Conservation (phyloP, 2,113 vertebrate species). For the Alaudala cheleensis region DNA sequence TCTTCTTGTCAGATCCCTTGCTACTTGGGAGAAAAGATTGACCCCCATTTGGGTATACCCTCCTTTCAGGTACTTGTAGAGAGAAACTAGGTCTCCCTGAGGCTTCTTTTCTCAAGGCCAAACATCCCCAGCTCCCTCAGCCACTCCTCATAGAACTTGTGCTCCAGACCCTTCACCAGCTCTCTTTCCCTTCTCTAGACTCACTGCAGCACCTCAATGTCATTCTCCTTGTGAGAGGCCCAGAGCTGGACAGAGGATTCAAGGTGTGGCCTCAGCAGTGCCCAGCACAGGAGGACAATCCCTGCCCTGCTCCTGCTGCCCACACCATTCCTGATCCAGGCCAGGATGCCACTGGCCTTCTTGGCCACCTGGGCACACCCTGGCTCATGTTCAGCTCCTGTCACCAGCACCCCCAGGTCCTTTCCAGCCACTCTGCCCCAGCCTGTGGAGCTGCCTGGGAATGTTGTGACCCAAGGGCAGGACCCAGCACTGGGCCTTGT, state of each 20-base stretch:
- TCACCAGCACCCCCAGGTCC: not conserved
- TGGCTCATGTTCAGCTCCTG: not conserved
- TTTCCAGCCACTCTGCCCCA: not conserved
- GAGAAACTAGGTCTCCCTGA: not conserved
- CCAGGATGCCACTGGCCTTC: not conserved
- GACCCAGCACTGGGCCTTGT: fast-evolving
- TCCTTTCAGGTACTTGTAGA: not conserved
- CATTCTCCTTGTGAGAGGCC: fast-evolving
- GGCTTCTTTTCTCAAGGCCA: not conserved
- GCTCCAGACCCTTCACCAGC: not conserved
- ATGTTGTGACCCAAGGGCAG: not conserved
- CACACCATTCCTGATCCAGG: not conserved
- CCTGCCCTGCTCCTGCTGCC: not conserved
- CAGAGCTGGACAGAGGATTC: fast-evolving
- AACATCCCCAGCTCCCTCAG: not conserved
- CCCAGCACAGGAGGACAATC: fast-evolving
- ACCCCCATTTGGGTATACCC: fast-evolving
- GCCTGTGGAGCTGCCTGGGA: fast-evolving
- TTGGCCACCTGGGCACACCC: not conserved
- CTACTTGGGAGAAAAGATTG: not conserved
- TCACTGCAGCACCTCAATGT: fast-evolving
- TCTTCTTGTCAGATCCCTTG: not conserved
- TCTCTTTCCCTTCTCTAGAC: fast-evolving
- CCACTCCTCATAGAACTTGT: fast-evolving
- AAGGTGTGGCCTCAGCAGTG: fast-evolving